Evolutionary conservation across 2,113 vertebrate genomes (phyloP).

Genomic region (Paracanthobrama guichenoti): DNA sequence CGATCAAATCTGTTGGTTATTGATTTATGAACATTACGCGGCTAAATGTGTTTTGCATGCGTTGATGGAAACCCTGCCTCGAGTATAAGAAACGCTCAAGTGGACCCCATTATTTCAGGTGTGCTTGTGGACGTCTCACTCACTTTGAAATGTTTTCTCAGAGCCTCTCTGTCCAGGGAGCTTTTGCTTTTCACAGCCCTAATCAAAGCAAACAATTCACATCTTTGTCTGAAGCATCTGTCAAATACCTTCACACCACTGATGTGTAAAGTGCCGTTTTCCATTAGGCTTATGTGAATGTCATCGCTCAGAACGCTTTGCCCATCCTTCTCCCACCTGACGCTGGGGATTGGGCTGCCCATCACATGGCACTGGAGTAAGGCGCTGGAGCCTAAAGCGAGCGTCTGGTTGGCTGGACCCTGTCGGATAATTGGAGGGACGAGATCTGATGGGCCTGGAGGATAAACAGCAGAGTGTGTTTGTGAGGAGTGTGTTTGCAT

Average conservation of each 20-base stretch:
- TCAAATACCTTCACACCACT: slow-evolving; percentile 77
- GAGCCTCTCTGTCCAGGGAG: slow-evolving; percentile 24
- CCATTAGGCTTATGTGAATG: slow-evolving; percentile 79
- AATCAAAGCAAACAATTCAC: slow-evolving; percentile 51
- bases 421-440: slow-evolving; percentile 80
- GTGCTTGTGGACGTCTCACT: slow-evolving; percentile 40
- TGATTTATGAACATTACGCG: slow-evolving; percentile 8
- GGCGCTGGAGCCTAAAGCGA: slow-evolving; percentile 73
- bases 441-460: slow-evolving; percentile 73
- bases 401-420: slow-evolving; percentile 83
- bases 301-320: slow-evolving; percentile 76
- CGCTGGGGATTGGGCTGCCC: slow-evolving; percentile 74
- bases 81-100: slow-evolving; percentile 56
- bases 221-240: slow-evolving; percentile 29
- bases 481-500: slow-evolving; percentile 23
- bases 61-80: slow-evolving; percentile 53
- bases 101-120: slow-evolving; percentile 26
- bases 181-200: slow-evolving; percentile 25
- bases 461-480: slow-evolving; percentile 47
- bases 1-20: slow-evolving; percentile 21
- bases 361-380: slow-evolving; percentile 81
- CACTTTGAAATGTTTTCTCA: slow-evolving; percentile 36
- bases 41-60: slow-evolving; percentile 6
- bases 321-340: slow-evolving; percentile 89
- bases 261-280: slow-evolving; percentile 89